Percentiles rank a stretch among this genome's conserved stretches.
These are phyloP conservation scores for Eumacrocentrus americanus DNA, from an alignment of 2,888 invertebrate species.

Conservation along the genomic window DNA sequence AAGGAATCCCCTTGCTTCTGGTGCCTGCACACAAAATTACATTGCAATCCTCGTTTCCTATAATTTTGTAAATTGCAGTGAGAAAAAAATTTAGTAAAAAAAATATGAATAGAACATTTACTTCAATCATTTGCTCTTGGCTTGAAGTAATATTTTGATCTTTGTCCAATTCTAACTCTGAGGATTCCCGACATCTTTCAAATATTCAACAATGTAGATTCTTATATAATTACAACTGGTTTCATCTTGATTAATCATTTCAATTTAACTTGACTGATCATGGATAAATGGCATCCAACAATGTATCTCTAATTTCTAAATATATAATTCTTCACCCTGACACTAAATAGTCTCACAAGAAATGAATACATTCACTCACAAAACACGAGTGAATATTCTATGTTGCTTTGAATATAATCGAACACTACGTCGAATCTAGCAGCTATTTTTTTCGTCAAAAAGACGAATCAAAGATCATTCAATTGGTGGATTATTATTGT, in stretches of 20 bases:
- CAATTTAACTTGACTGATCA: constrained; percentile 5
- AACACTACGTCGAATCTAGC: neutral
- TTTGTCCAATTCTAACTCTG: neutral
- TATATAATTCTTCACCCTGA: no score
- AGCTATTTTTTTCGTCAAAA: constrained; percentile 14
- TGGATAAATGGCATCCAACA: constrained; percentile 40
- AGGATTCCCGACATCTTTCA: constrained; percentile 14
- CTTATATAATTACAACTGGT: constrained; percentile 20
- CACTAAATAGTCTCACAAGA: no score
- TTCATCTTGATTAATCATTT: constrained; percentile 10
- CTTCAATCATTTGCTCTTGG: neutral
- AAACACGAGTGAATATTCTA: neutral
- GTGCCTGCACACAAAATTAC: constrained; percentile 7
- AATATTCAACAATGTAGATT: constrained; percentile 49
- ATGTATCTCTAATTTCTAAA: constrained; percentile 20
- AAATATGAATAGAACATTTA: neutral
- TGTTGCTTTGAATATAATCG: neutral
- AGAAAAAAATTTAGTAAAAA: neutral
- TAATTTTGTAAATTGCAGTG: neutral
- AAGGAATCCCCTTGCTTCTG: constrained; percentile 31
- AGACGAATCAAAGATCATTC: neutral
- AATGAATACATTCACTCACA: neutral
- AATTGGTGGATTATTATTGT: neutral
- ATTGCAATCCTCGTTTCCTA: neutral
- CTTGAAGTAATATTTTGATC: neutral